Conservation (phyloP, 2,797 vertebrate genomes). For the Artibeus jamaicensis region DNA sequence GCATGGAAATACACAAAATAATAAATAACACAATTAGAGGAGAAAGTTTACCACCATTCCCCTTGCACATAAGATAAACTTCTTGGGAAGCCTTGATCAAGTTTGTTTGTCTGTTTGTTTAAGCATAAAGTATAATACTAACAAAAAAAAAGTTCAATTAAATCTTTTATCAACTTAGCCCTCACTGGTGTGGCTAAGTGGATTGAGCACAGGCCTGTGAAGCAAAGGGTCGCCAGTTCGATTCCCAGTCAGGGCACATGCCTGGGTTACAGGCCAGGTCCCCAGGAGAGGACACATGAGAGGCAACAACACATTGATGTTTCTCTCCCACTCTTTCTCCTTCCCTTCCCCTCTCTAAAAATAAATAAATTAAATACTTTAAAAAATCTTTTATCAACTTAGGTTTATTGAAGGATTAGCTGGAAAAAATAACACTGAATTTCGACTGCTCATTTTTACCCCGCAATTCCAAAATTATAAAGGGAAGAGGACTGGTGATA, state of each 20-base stretch:
- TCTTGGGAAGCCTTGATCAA: background rate
- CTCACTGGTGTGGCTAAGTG: too few relatives aligned
- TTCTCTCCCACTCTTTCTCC: too few relatives aligned
- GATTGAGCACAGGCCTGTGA: too few relatives aligned
- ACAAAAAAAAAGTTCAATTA: constrained; percentile 11
- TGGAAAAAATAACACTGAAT: background rate
- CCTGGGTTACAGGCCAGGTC: too few relatives aligned
- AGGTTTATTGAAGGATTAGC: background rate
- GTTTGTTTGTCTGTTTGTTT: background rate
- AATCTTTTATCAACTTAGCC: background rate
- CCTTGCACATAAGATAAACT: background rate
- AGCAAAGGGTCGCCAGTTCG: too few relatives aligned
- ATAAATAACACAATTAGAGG: background rate
- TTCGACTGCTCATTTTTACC: background rate
- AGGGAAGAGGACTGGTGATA: background rate
- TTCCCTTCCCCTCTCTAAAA: too few relatives aligned
- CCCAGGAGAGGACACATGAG: too few relatives aligned
- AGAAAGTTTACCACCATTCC: background rate
- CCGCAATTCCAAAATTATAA: background rate
- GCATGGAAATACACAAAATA: background rate
- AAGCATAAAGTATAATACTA: background rate
- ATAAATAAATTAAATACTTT: too few relatives aligned
- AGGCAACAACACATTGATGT: too few relatives aligned
- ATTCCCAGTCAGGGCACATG: too few relatives aligned
- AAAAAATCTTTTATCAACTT: background rate